Base-by-base conservation (phyloP, 2,113 vertebrate genomes). In the Gallinago paraguaiae region DNA sequence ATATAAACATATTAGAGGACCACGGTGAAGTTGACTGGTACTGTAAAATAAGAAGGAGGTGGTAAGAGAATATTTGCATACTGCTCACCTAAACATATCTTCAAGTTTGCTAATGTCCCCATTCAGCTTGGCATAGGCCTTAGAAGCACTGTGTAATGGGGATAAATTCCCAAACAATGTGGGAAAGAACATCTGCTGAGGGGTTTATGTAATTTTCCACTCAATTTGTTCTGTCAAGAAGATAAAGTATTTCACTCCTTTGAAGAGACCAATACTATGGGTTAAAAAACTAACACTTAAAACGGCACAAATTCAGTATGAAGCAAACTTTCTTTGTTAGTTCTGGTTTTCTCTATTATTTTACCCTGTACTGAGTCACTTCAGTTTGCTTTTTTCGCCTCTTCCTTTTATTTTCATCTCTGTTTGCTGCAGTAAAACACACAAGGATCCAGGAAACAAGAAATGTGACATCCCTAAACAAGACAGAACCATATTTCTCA, bases 171-270 rank as follows among this genome's bases (percentile, higher is more conserved):
- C 95, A 98, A 98, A 97, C 97, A 98, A 97, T 97, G 93, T 98
- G 92, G 97, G 96, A 97, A 97, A 97, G 97, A 98, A 98, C 98
- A 98, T 98, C 98, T 98, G 98, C 97, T 98, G 95, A 97, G 95
- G 96, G 97, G 96, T 97, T 97, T 98, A 97, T 98, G 97, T 97
- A 98, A 98, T 98, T 98, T 98, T 98, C 98, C 98, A 98, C 97
- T 98, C 97, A 98, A 98, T 98, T 98, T 98, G 95, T 96, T 98
- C 98, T 98, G 98, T 98, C 98, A 98, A 94, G 96, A 98, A 98
- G 98, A 98, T 98, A 97, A 98, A 98, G 97, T 97, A 97, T 98
- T 98, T 97, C 94, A 96, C 96, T 97, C 79, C 96, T 98, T 98
- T 98, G 97, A 98, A 98, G 94, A 98, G 90, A 97, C 93, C 91